These are phyloP conservation scores for Pogonomyrmex californicus DNA, from an alignment of 1,140 invertebrate species.

Conservation along the genomic window DNA sequence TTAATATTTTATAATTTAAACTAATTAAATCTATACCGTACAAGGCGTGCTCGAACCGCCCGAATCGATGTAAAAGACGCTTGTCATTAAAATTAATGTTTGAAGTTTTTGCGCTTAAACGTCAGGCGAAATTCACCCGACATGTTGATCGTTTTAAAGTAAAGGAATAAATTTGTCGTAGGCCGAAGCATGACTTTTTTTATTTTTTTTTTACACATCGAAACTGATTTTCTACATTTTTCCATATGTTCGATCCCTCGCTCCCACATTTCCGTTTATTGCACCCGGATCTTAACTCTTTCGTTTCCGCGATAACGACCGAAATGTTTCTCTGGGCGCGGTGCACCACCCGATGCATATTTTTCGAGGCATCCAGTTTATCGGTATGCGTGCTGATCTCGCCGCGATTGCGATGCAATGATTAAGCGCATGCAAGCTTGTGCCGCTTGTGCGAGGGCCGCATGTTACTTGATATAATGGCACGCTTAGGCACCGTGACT, in stretches of 20 bases:
- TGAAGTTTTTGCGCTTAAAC: neutral
- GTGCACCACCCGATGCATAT: conserved; percentile 46
- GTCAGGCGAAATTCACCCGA: neutral
- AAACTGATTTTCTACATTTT: neutral
- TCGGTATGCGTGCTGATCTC: conserved; percentile 69
- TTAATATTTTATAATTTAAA: neutral
- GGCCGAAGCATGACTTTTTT: neutral
- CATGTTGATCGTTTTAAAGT: neutral
- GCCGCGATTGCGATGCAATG: conserved; percentile 64
- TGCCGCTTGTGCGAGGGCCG: conserved; percentile 52
- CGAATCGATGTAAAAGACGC: neutral
- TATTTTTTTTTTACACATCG: neutral
- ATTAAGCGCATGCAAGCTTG: conserved; percentile 74
- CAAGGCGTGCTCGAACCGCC: no score
- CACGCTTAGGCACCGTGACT: conserved; percentile 72
- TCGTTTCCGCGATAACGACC: conserved; percentile 36
- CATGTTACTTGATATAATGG: conserved; percentile 69
- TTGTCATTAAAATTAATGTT: neutral
- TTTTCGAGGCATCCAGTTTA: conserved; percentile 60
- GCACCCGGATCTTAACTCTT: conserved; percentile 34
- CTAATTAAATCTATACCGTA: no score
- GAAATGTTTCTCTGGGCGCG: conserved; percentile 45
- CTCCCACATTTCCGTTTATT: neutral
- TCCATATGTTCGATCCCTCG: no score
- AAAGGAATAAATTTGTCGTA: neutral